These are phyloP conservation scores for Plectus sambesii DNA, from an alignment of 1,140 invertebrate genomes.

Conservation along the genomic window DNA sequence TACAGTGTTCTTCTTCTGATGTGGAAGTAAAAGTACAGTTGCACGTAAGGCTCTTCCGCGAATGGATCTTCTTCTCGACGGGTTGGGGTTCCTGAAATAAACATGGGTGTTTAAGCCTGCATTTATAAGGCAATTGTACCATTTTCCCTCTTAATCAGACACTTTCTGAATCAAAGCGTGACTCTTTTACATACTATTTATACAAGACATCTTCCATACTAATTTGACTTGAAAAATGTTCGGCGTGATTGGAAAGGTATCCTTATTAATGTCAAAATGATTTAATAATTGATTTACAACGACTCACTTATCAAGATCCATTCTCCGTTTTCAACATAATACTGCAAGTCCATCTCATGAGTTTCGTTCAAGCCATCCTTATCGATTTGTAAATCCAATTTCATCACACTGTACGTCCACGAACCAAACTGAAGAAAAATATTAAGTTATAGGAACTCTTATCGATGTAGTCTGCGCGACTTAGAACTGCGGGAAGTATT, in stretches of 20 bases:
- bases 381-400: conserved; percentile 40
- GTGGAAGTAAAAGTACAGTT: conserved; percentile 50
- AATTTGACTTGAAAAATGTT: conserved; percentile 8
- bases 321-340: conserved; percentile 50
- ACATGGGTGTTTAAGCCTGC: not conserved
- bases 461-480: not conserved
- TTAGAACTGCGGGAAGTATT: too few species aligned
- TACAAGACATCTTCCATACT: not conserved
- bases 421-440: conserved; percentile 64
- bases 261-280: not conserved
- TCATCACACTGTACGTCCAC: conserved; percentile 85
- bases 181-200: too few species aligned
- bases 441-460: conserved; percentile 8
- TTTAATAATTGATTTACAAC: conserved; percentile 2
- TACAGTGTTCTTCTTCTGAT: conserved; percentile 65
- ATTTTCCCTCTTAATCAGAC: too few species aligned
- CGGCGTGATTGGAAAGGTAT: conserved; percentile 2
- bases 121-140: conserved; percentile 1
- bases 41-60: conserved; percentile 32
- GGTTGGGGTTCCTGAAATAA: conserved; percentile 20
- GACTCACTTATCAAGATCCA: conserved; percentile 44
- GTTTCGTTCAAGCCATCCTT: conserved; percentile 22
- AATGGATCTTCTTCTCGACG: conserved; percentile 17
- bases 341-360: conserved; percentile 52
- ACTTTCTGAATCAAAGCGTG: too few species aligned